Base-by-base conservation (phyloP, 2,797 vertebrate genomes). In the Peromyscus eremicus region DNA sequence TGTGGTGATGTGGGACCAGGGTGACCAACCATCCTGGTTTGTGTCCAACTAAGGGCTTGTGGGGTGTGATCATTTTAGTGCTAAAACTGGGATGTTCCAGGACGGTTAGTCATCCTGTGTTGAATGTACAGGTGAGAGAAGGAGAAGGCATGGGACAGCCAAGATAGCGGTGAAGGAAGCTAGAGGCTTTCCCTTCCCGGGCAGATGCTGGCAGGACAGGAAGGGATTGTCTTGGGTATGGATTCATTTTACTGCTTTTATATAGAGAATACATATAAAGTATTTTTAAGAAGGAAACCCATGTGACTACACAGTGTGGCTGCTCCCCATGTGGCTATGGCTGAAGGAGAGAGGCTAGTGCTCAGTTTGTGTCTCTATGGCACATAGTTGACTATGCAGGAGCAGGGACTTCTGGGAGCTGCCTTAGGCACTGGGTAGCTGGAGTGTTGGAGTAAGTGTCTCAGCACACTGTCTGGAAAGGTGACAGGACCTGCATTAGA, bases 381-480 rank as follows among this genome's bases (percentile, higher is more conserved):
- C 82, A 94, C 96, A 71, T 94, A 92, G 87, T 97, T 94, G 89
- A 83, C 89, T 96, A 55, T 77, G 91, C 27, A 81, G 62, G 25
- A 95, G 88, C 5, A 75, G 86, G 87, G 55, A 91, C 86, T 97
- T 94, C 95, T 55, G 6, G 82, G 96, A 97, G 92, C 81, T 94
- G 89, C 94, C 94, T 94, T 64, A 94, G 94, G 89, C 92, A 85
- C 62, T 94, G 64, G 70, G 84, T 82, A 46, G 96, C 89, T 93
- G 73, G 71, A 96, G 66, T 94, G 68, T 96, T 97, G 95, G 70
- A 97, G 55, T 96, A 92, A 96, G 92, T 96, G 43, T 97, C 96
- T 89, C 91, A 96, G 92, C 93, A 93, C 91, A 96, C 95, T 82
- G 0, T 55, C 4, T 97, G 0, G 46, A 95, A 97, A 96, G 62